Evolutionary conservation across 2,888 invertebrate species (phyloP), one percentile per base, ranked within the genome.

Genomic region (Temnothorax unifasciatus): DNA sequence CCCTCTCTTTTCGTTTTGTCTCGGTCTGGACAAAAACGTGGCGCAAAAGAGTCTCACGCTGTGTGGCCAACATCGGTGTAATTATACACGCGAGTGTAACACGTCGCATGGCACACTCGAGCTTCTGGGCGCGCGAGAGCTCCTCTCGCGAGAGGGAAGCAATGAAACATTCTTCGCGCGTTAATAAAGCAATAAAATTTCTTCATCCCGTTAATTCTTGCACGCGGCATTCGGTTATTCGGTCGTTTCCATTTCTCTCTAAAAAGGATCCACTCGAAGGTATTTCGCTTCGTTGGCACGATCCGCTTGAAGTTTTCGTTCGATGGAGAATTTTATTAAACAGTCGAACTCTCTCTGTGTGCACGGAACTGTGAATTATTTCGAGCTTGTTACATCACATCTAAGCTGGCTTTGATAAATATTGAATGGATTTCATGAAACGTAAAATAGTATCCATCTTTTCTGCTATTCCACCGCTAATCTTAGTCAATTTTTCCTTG

Each of bases 11-110:
- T 21, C 21, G 44, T 77, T 77, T 77, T 57, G 29, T 71, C 34
- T 59, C 21, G 34, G 59, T 1, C 79, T 59, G 47, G 47, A 81
- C 25, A 81, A 61, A 81, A 81, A 71, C 59, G 21, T 81, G 79
- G 73, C 79, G 79, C 73, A 81, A 81, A 81, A 57, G 59, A 38
- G 38, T 81, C 79, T 47, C 73, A 81, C 79, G 79, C 79, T 73
- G 79, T 81, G 59, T 81, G 79, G 59, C 79, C 79, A 68, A 77
- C 76, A 79, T 54, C 71, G 59, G 25, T 54, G 47, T 73, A 81
- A 81, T 81, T 81, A 73, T 9, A 38, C 18, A 38, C 25, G 47
- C 71, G 73, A 38, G 38, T 47, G 69, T 50, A 59, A 81, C 44
- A 18, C 57, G 54, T 68, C 41, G 38, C 38, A 11, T 6, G 29